Percentiles rank a stretch among this genome's conserved stretches.
Evolutionary conservation across 2,797 vertebrate species (phyloP).

Genomic region (Menidia menidia): DNA sequence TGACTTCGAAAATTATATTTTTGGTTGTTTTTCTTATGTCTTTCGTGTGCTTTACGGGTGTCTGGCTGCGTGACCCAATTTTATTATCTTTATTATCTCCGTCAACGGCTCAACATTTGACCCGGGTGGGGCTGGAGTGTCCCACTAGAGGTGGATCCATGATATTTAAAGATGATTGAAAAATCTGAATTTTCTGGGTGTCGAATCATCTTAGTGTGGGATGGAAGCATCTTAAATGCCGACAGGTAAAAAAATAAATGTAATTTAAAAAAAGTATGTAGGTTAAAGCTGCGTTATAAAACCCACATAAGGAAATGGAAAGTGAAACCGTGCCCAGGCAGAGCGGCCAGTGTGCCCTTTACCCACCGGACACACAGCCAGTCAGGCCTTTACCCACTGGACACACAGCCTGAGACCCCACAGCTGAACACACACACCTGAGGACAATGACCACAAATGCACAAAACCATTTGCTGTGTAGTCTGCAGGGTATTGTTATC

Average conservation of each 20-base stretch:
- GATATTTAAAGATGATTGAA: background rate
- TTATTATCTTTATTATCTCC: background rate
- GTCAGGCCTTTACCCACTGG: background rate
- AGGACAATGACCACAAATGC: background rate
- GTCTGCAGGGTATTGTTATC: background rate
- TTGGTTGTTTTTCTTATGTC: background rate
- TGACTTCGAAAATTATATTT: too few species aligned
- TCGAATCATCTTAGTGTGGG: too few species aligned
- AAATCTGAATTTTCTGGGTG: too few species aligned
- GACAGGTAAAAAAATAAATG: background rate
- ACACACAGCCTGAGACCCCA: background rate
- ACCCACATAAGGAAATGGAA: slow-evolving; percentile 4
- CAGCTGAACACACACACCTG: background rate
- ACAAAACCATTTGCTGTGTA: background rate
- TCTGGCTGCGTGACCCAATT: background rate
- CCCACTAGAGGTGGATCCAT: background rate
- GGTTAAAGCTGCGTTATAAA: background rate
- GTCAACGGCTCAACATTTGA: background rate
- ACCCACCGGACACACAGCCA: background rate
- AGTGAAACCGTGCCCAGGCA: slow-evolving; percentile 33
- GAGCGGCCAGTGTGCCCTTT: background rate
- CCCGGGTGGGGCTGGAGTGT: background rate
- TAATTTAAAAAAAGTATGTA: background rate
- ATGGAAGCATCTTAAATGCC: rapidly evolving
- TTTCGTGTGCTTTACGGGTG: background rate